phyloP scores from a whole-genome alignment of 2,888 invertebrate species.

The Lymantria monacha region DNA sequence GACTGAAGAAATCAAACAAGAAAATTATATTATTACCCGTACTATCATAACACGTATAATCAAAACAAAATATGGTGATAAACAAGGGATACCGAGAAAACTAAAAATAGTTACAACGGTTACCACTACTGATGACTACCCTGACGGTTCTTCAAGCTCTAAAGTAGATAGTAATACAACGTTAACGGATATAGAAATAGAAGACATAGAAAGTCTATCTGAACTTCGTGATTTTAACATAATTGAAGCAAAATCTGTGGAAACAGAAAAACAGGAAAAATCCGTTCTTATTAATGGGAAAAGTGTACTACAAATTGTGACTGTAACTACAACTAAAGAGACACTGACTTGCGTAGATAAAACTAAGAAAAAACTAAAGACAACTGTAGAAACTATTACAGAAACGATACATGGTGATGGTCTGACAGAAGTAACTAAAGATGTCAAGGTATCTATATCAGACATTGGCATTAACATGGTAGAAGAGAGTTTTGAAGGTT shows the following conservation, averaged over 20 bases:
- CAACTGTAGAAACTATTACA: slow-evolving; percentile 64
- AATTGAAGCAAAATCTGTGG: slow-evolving; percentile 55
- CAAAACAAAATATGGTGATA: slow-evolving; percentile 64
- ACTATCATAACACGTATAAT: slow-evolving; percentile 56
- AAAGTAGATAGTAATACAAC: slow-evolving; percentile 66
- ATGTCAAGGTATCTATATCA: slow-evolving; percentile 63
- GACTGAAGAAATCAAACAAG: slow-evolving; percentile 57
- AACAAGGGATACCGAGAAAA: slow-evolving; percentile 51
- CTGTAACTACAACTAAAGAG: slow-evolving; percentile 65
- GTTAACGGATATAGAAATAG: slow-evolving; percentile 56
- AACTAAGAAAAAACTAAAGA: slow-evolving; percentile 63
- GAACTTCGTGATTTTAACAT: slow-evolving; percentile 56
- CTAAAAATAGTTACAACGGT: slow-evolving; percentile 62
- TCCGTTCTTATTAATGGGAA: slow-evolving; percentile 53
- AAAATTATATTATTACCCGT: slow-evolving; percentile 53
- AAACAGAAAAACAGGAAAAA: slow-evolving; percentile 58
- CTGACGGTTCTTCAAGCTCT: slow-evolving; percentile 69
- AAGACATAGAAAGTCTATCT: slow-evolving; percentile 38
- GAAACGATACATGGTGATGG: slow-evolving; percentile 64
- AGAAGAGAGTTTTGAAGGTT: slow-evolving; percentile 42
- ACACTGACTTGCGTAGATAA: slow-evolving; percentile 53
- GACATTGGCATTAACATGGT: slow-evolving; percentile 47
- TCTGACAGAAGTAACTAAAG: slow-evolving; percentile 67
- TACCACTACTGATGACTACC: slow-evolving; percentile 69
- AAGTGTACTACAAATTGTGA: slow-evolving; percentile 60